phyloP scores from a whole-genome alignment of 2,113 vertebrate species.

The Raphicerus campestris region DNA sequence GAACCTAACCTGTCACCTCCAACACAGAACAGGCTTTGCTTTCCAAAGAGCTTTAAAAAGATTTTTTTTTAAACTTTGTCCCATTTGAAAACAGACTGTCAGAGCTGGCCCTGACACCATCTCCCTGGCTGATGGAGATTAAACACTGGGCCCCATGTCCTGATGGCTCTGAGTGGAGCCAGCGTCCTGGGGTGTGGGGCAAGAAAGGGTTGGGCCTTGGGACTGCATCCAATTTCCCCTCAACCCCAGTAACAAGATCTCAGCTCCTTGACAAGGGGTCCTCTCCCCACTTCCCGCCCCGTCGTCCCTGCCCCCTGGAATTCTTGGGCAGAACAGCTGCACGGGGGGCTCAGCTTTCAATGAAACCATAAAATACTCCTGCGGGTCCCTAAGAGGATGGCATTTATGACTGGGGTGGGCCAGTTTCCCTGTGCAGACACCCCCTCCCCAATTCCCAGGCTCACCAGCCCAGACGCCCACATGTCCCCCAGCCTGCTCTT shows the following conservation, averaged over 20 bases:
- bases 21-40: neutral
- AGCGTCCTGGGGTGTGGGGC: constrained; percentile 47
- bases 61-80: neutral
- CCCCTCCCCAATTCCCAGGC: constrained; percentile 70
- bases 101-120: constrained; percentile 3
- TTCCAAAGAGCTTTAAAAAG: neutral
- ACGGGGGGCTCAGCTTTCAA: constrained; percentile 64
- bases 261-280: neutral
- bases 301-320: constrained; percentile 49
- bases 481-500: constrained; percentile 40
- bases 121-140: neutral
- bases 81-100: neutral
- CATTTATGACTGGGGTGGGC: constrained; percentile 69
- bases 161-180: neutral
- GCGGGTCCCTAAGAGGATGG: constrained; percentile 42
- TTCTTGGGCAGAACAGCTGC: constrained; percentile 69
- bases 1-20: neutral
- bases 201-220: constrained; percentile 53
- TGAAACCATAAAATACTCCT: constrained; percentile 73
- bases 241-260: constrained; percentile 65
- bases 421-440: constrained; percentile 9
- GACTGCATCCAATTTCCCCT: constrained; percentile 57
- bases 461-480: constrained; percentile 44
- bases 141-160: neutral
- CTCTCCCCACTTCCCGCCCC: constrained; percentile 28